Evolutionary conservation across 2,888 invertebrate species (phyloP).

Genomic region (Troides aeacus): DNA sequence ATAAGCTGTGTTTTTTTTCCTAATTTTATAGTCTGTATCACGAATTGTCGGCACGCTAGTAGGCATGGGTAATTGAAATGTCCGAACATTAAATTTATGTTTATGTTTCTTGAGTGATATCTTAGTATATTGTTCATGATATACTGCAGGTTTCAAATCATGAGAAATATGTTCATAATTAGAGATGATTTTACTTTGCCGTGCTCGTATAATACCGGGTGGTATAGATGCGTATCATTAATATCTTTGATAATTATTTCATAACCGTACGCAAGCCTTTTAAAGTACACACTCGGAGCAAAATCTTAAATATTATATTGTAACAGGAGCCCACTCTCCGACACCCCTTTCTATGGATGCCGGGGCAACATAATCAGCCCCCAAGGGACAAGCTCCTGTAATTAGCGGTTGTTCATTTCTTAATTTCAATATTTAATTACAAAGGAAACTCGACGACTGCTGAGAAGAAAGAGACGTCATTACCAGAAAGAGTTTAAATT

Average conservation of each 20-base stretch:
- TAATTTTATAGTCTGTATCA: conserved; percentile 71
- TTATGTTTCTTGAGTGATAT: conserved; percentile 51
- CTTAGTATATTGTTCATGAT: background rate
- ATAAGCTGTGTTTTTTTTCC: conserved; percentile 53
- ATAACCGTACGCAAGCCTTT: conserved; percentile 16
- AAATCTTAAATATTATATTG: conserved; percentile 73
- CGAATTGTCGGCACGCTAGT: conserved; percentile 76
- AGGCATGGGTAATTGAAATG: conserved; percentile 77
- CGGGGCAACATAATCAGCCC: conserved; percentile 75
- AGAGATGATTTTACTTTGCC: background rate
- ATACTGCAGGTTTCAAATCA: background rate
- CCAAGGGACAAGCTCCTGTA: conserved; percentile 79
- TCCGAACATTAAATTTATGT: conserved; percentile 76
- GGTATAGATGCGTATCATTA: background rate
- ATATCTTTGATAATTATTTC: conserved; percentile 16
- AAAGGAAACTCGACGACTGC: conserved; percentile 80
- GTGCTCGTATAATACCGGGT: background rate
- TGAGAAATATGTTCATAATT: background rate
- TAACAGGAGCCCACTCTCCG: conserved; percentile 58
- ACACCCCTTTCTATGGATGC: conserved; percentile 71
- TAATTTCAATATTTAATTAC: conserved; percentile 82
- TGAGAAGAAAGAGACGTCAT: conserved; percentile 74
- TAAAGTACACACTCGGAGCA: conserved; percentile 31
- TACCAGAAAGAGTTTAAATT: conserved; percentile 71
- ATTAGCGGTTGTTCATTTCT: conserved; percentile 82